Evolutionary conservation across 1,140 invertebrate genomes (phyloP).

Genomic region (Epicauta chinensis): DNA sequence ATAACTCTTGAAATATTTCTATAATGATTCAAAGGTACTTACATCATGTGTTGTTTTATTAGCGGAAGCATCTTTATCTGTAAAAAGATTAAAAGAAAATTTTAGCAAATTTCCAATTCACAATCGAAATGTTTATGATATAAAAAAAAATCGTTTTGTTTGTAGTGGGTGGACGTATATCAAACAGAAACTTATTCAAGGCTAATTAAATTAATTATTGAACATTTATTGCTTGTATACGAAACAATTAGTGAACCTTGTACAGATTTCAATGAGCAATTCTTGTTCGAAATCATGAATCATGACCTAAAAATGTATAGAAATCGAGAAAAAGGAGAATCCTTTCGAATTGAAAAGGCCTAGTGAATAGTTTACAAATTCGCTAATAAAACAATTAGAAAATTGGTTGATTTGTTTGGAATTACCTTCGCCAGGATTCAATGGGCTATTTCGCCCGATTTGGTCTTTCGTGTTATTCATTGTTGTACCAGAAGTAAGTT

Average conservation of each 20-base stretch:
- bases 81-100: background rate
- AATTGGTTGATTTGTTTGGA: conserved; percentile 11
- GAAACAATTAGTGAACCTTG: too few species aligned
- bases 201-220: too few species aligned
- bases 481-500: conserved; percentile 28
- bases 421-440: conserved; percentile 33
- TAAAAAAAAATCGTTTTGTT: too few species aligned
- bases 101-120: background rate
- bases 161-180: too few species aligned
- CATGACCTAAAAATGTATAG: conserved; percentile 10
- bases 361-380: background rate
- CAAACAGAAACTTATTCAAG: too few species aligned
- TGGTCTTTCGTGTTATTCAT: conserved; percentile 36
- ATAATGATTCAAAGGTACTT: conserved; percentile 1
- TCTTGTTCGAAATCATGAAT: conserved; percentile 8
- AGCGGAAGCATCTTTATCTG: conserved; percentile 7
- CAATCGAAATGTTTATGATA: too few species aligned
- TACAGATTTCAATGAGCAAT: too few species aligned
- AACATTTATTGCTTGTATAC: too few species aligned
- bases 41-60: conserved; percentile 10
- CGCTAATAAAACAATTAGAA: conserved; percentile 9
- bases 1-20: too few species aligned
- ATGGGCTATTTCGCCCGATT: conserved; percentile 22
- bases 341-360: too few species aligned
- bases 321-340: too few species aligned